Evolutionary conservation across 1,140 invertebrate genomes (phyloP).

Genomic region (Sminthurides bifidus): DNA sequence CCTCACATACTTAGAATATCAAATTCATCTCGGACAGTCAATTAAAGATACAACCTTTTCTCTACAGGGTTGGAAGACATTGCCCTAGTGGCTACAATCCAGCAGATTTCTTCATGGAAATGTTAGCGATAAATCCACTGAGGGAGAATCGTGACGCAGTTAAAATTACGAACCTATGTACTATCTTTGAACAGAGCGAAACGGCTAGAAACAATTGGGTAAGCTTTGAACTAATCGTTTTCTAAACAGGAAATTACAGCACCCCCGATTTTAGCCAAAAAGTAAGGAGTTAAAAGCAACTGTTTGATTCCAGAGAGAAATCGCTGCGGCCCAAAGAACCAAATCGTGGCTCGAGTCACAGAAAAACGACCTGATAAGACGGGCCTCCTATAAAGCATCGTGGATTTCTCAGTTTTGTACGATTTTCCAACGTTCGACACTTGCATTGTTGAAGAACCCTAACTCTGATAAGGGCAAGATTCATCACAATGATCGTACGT

Average conservation of each 20-base stretch:
- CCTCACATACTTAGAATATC: conserved; percentile 58
- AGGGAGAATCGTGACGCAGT: conserved; percentile 50
- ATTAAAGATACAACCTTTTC: not conserved
- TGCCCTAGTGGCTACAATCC: conserved; percentile 47
- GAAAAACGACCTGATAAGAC: not conserved
- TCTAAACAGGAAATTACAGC: not conserved
- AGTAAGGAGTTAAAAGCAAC: not conserved
- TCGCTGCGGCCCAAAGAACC: not conserved
- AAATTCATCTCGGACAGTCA: not conserved
- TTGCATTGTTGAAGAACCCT: conserved; percentile 77
- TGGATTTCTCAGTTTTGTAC: conserved; percentile 80
- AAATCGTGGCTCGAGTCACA: not conserved
- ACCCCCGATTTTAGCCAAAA: not conserved
- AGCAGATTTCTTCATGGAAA: conserved; percentile 87
- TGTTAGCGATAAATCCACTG: conserved; percentile 73
- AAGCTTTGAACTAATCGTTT: not conserved
- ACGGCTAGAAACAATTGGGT: conserved; percentile 38
- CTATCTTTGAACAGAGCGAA: conserved; percentile 54
- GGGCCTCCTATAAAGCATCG: conserved; percentile 58
- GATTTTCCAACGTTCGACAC: conserved; percentile 78
- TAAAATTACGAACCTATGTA: conserved; percentile 42
- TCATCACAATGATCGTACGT: no score
- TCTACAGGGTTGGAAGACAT: conserved; percentile 43
- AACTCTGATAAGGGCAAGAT: conserved; percentile 67
- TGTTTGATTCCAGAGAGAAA: not conserved